Base-by-base conservation (phyloP, 1,140 invertebrate genomes). In the Procambarus clarkii region DNA sequence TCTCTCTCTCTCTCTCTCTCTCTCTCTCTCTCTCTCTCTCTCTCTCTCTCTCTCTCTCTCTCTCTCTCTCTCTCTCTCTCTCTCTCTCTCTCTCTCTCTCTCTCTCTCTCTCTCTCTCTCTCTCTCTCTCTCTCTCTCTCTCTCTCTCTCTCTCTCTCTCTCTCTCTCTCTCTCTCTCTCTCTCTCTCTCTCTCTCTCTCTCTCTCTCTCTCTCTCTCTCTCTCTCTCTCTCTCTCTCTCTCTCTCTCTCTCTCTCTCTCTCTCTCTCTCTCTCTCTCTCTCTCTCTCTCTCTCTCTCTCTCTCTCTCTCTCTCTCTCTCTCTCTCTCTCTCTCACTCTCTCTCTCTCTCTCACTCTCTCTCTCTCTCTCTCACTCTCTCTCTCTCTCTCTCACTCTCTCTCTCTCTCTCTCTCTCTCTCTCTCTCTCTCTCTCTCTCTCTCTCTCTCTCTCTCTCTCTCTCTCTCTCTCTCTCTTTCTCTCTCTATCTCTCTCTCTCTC, bases 391-490 rank as follows among this genome's bases (percentile, higher is more conserved):
- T 44, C 82, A 58, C n/a, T 78, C 24, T 45, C 24, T 78, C 82
- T 44, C 58, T 84, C 82, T 45, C 58, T 84, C 45, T 84, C 58
- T 84, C 82, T 4, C 58, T 71, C 81, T 84, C 81, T 84, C 58
- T 84, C 81, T 84, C 81, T 84, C 81, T 50, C 48, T 50, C 78
- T 80, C 78, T 50, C 60, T 60, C 46, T 60, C 60, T 60, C 64
- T 64, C 64, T 64, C 48, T 48, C 82, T 69, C 82, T 84, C 60
- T 84, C 58, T 71, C 82, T 84, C 60, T 71, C 82, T 84, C 60
- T 71, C 82, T 80, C 78, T 80, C 78, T 80, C 78, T 80, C 78
- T 80, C 78, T 80, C 78, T 80, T n/a, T n/a, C n/a, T n/a, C n/a
- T n/a, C n/a, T n/a, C n/a, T n/a, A n/a, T n/a, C n/a, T n/a, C n/a